A percentile compares a stretch with the other conserved stretches of the same genome.
phyloP scores from a whole-genome alignment of 2,113 vertebrate genomes.

The Fregetta grallaria region DNA sequence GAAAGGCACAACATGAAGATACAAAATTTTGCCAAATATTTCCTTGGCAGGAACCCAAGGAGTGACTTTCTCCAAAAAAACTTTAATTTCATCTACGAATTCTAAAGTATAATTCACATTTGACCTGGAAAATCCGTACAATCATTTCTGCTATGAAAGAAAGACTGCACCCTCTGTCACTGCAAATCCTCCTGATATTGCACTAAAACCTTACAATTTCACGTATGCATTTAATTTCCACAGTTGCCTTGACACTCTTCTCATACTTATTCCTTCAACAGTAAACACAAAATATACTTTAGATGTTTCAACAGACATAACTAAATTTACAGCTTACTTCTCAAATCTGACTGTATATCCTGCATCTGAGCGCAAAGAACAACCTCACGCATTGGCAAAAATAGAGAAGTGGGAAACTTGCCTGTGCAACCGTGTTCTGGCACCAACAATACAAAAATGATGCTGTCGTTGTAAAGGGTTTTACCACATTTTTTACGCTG shows the following conservation, averaged over 20 bases:
- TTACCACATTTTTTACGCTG: constrained; percentile 29
- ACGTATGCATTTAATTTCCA: neutral
- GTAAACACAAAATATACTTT: neutral
- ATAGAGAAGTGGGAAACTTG: neutral
- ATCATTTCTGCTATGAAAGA: neutral
- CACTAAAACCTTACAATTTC: neutral
- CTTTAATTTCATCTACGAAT: neutral
- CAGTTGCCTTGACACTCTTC: neutral
- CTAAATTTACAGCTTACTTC: neutral
- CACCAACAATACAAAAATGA: constrained; percentile 64
- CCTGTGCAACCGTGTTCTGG: constrained; percentile 63
- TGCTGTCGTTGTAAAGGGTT: constrained; percentile 12
- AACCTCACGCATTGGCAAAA: neutral
- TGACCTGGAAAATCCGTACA: neutral
- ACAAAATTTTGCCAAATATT: neutral
- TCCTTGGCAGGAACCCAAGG: neutral
- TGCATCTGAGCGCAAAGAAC: neutral
- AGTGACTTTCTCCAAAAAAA: neutral
- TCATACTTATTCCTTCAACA: neutral
- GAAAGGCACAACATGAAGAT: neutral
- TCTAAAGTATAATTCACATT: neutral
- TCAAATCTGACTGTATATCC: neutral
- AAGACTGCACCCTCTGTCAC: neutral
- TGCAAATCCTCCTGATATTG: neutral
- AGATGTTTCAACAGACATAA: neutral